Evolutionary conservation across 2,888 invertebrate genomes (phyloP).

Genomic region (Lampropteryx suffumata): DNA sequence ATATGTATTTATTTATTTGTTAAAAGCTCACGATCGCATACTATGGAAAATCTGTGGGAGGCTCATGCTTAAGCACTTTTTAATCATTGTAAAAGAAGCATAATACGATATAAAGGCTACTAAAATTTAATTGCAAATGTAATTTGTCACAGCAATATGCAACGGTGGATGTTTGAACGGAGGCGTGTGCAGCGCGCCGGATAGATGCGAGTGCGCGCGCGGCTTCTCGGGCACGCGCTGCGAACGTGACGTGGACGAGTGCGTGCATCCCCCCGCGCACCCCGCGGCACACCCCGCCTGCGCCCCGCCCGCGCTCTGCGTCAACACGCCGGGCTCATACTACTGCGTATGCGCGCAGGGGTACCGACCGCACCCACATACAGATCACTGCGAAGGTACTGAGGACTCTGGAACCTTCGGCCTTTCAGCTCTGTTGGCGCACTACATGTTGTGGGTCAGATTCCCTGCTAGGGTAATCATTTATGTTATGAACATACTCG

Average conservation of each 20-base stretch:
- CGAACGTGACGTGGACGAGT: constrained; percentile 94
- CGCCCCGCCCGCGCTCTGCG: constrained; percentile 89
- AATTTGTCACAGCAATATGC: constrained; percentile 86
- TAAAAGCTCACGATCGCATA: too few relatives aligned
- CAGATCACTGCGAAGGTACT: constrained; percentile 84
- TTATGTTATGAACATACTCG: too few relatives aligned
- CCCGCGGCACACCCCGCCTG: constrained; percentile 86
- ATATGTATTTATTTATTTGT: too few relatives aligned
- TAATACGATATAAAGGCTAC: too few relatives aligned
- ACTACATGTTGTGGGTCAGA: too few relatives aligned
- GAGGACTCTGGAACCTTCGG: too few relatives aligned
- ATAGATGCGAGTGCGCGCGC: constrained; percentile 89
- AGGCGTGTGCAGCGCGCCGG: constrained; percentile 90
- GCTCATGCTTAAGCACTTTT: too few relatives aligned
- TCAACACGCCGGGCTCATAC: constrained; percentile 95
- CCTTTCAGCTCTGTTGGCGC: too few relatives aligned
- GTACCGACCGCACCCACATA: constrained; percentile 83
- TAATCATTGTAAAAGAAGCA: too few relatives aligned
- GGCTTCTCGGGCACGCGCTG: constrained; percentile 93
- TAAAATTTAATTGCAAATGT: too few relatives aligned
- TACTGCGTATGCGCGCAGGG: constrained; percentile 93
- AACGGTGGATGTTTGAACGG: constrained; percentile 92
- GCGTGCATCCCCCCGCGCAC: constrained; percentile 58
- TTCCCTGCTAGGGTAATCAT: too few relatives aligned
- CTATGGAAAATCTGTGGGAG: too few relatives aligned